These are phyloP conservation scores for Chelonus formosanus DNA, from an alignment of 2,888 invertebrate genomes.

Conservation along the genomic window DNA sequence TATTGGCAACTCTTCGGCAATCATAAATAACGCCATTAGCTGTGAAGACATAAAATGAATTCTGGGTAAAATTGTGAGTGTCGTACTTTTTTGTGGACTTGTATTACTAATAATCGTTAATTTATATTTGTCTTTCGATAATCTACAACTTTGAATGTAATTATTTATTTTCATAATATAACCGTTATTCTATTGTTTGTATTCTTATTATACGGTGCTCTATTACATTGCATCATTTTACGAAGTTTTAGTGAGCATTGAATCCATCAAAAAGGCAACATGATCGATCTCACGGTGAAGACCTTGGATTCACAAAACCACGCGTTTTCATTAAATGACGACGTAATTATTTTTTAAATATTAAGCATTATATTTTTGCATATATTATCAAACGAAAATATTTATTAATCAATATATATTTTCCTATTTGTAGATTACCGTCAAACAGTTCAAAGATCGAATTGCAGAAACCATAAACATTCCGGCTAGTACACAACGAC, in stretches of 20 bases:
- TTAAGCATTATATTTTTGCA: neutral
- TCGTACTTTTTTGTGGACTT: conserved; percentile 2
- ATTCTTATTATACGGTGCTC: neutral
- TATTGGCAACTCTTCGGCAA: conserved; percentile 22
- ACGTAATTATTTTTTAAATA: conserved; percentile 67
- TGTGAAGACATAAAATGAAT: conserved; percentile 42
- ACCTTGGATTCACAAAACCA: conserved; percentile 90
- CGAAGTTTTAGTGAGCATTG: conserved; percentile 9
- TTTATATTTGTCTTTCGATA: neutral
- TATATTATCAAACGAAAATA: neutral
- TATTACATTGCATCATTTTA: neutral
- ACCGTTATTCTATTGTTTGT: neutral
- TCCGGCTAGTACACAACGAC: conserved; percentile 82
- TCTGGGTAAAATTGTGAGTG: conserved; percentile 52
- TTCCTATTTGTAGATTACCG: conserved; percentile 73
- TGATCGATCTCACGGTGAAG: conserved; percentile 88
- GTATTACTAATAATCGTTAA: neutral
- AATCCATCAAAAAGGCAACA: conserved; percentile 57
- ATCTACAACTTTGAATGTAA: too few species aligned
- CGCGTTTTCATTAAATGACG: conserved; percentile 81
- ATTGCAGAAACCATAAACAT: conserved; percentile 82
- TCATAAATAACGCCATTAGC: conserved; percentile 5
- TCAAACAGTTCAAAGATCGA: conserved; percentile 81
- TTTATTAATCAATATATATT: conserved; percentile 26
- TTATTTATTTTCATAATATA: too few species aligned